phyloP scores from a whole-genome alignment of 2,888 invertebrate genomes.

The Rosalia funebris region DNA sequence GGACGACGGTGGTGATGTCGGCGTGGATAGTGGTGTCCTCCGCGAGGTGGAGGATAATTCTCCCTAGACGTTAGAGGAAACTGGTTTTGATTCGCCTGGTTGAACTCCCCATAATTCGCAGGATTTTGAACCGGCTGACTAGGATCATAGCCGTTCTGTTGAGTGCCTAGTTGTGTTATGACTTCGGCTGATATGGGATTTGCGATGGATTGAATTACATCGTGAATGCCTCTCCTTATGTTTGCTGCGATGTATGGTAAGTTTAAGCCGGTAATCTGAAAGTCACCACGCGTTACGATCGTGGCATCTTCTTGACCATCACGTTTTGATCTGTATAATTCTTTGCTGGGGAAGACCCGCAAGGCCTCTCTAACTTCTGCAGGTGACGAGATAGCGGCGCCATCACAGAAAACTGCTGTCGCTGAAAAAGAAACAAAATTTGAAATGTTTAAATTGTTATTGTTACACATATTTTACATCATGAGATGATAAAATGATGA shows the following conservation, averaged over 20 bases:
- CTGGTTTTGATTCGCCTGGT: not conserved
- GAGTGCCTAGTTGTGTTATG: not conserved
- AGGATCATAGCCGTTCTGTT: not conserved
- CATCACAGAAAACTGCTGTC: not conserved
- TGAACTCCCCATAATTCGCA: not conserved
- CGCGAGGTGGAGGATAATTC: not conserved
- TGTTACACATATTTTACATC: no score
- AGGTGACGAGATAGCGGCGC: not conserved
- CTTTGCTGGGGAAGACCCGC: not conserved
- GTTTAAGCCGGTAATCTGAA: not conserved
- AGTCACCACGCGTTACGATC: not conserved
- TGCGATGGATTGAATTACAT: not conserved
- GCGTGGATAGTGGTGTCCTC: not conserved
- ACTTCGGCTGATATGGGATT: not conserved
- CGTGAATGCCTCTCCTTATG: not conserved
- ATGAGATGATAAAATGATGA: no score
- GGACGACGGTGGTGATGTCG: not conserved
- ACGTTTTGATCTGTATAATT: not conserved
- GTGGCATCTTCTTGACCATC: not conserved
- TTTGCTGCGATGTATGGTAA: not conserved
- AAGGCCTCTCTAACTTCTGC: not conserved
- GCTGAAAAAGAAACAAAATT: not conserved
- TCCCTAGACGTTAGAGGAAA: not conserved
- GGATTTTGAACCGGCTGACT: not conserved
- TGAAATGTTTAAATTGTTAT: not conserved